phyloP scores from a whole-genome alignment of 2,888 invertebrate species.

The Euproctis similis region DNA sequence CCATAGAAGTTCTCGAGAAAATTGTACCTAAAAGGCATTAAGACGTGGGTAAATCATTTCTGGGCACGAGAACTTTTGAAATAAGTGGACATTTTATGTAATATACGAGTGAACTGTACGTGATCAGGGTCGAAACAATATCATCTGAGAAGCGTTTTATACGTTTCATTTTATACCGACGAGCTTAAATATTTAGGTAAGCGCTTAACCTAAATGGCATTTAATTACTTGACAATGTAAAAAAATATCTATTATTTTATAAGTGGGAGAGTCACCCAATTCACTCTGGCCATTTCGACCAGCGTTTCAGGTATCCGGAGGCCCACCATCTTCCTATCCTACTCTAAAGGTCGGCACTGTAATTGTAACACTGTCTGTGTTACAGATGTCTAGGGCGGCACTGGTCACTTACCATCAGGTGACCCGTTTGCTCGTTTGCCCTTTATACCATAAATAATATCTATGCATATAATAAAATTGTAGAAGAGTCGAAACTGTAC shows the following conservation, averaged over 20 bases:
- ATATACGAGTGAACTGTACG: conserved; percentile 16
- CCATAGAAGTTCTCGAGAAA: conserved; percentile 28
- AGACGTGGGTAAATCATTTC: conserved; percentile 30
- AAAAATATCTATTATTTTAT: conserved; percentile 2
- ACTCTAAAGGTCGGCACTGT: too few species aligned
- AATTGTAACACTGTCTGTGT: too few species aligned
- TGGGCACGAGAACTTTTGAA: conserved; percentile 17
- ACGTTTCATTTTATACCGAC: conserved; percentile 8
- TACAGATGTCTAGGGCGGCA: too few species aligned
- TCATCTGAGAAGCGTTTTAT: conserved; percentile 17
- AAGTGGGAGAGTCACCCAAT: too few species aligned
- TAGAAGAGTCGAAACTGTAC: too few species aligned
- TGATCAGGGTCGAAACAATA: conserved; percentile 12
- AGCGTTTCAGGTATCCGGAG: too few species aligned
- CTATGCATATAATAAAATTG: too few species aligned
- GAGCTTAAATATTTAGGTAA: conserved; percentile 15
- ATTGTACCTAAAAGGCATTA: conserved; percentile 5
- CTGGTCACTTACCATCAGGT: too few species aligned
- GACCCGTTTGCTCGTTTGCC: too few species aligned
- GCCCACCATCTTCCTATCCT: too few species aligned
- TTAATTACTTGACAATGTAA: conserved; percentile 9
- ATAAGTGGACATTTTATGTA: conserved; percentile 25
- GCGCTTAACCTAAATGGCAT: conserved; percentile 14
- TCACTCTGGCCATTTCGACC: too few species aligned
- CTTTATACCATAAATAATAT: too few species aligned